phyloP scores from a whole-genome alignment of 2,888 invertebrate species.

The Ethmia dodecea region DNA sequence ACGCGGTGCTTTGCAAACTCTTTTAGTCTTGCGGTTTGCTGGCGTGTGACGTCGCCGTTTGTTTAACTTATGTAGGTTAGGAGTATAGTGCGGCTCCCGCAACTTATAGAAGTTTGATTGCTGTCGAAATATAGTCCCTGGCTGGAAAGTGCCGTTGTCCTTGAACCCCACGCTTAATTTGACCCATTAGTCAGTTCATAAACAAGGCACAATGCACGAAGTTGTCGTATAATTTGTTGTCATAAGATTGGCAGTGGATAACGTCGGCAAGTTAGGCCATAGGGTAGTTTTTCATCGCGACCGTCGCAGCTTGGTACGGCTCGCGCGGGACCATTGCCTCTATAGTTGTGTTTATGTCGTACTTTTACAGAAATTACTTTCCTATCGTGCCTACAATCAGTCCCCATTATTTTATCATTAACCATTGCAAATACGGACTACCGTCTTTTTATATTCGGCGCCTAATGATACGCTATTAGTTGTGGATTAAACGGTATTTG shows the following conservation, averaged over 20 bases:
- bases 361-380: constrained; percentile 74
- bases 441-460: constrained; percentile 42
- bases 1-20: constrained; percentile 32
- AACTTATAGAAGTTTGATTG: constrained; percentile 22
- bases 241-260: constrained; percentile 31
- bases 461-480: constrained; percentile 33
- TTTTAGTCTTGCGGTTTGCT: constrained; percentile 29
- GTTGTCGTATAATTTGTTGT: constrained; percentile 37
- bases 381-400: constrained; percentile 70
- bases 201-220: constrained; percentile 40
- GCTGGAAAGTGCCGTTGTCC: too few relatives aligned
- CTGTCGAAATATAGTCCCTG: constrained; percentile 8
- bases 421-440: constrained; percentile 55
- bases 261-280: constrained; percentile 56
- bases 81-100: constrained; percentile 23
- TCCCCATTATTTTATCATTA: constrained; percentile 75
- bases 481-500: background rate
- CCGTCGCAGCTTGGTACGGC: constrained; percentile 62
- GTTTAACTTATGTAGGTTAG: constrained; percentile 40
- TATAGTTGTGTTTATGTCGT: constrained; percentile 44
- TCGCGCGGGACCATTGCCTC: constrained; percentile 33
- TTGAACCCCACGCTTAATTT: too few relatives aligned
- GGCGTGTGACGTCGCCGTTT: constrained; percentile 33
- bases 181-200: constrained; percentile 38
- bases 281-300: constrained; percentile 63